Evolutionary conservation across 2,797 vertebrate genomes (phyloP), one percentile per base, ranked within the genome.

Genomic region (Poeciliopsis presidionis): DNA sequence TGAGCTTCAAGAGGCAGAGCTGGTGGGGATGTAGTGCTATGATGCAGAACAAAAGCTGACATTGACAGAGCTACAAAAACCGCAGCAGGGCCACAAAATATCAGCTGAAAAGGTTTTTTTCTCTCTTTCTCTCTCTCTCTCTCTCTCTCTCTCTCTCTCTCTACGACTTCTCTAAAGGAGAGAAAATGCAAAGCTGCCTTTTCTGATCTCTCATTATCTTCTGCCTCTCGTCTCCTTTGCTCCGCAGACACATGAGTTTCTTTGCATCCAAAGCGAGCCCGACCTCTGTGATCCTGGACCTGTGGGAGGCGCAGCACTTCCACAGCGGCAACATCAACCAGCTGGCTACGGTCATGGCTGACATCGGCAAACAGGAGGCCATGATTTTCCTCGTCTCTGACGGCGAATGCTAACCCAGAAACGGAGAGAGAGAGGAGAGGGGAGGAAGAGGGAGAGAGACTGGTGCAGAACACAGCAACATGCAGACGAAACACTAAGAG

Each of bases 251-350:
- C 96, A 96, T 99, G 95, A 97, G 96, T 96, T 99, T 98, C 95
- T 98, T 99, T 61, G 97, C 97, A 86, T 98, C 98, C 75, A 99
- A 99, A 96, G 93, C 96, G 82, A 99, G 98, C 91, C 98, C 98
- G 55, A 99, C 98, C 59, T 98, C 98, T 91, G 95, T 97, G 95
- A 98, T 99, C 94, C 96, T 99, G 95, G 98, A 99, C 96, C 95
- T 99, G 88, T 99, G 98, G 98, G 98, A 99, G 94, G 95, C 97
- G 0, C 96, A 97, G 78, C 98, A 99, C 93, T 99, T 99, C 95
- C 97, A 98, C 95, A 98, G 96, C 5, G 98, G 98, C 91, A 99
- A 98, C 96, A 97, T 99, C 95, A 97, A 98, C 84, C 97, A 98
- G 96, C 95, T 99, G 94, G 98, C 98, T 0, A 94, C 97, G 0